phyloP scores from a whole-genome alignment of 2,888 invertebrate species.

The Andrena bucephala region DNA sequence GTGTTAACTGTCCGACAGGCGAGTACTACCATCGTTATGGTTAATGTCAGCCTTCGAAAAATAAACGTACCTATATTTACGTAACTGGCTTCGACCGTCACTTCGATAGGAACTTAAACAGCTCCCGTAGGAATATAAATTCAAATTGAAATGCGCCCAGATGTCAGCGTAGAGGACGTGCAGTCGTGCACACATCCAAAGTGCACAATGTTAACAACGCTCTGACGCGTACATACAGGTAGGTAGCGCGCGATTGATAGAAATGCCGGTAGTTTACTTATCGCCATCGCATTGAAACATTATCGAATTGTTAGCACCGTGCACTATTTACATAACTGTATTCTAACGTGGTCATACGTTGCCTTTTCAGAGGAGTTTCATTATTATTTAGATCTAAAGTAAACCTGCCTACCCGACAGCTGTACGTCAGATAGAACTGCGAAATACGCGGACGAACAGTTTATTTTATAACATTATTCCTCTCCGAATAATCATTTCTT shows the following conservation, averaged over 20 bases:
- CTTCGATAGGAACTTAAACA: conserved; percentile 25
- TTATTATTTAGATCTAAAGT: conserved; percentile 6
- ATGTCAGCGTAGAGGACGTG: conserved; percentile 28
- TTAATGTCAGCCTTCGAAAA: not conserved
- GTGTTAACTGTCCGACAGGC: not conserved
- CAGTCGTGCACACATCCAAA: conserved; percentile 11
- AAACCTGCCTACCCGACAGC: not conserved
- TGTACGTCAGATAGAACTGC: not conserved
- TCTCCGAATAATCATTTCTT: not conserved
- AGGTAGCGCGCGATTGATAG: conserved; percentile 10
- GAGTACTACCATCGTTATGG: not conserved
- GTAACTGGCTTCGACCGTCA: conserved; percentile 4
- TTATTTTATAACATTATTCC: not conserved
- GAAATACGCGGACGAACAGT: too few relatives aligned
- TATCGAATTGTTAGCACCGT: conserved; percentile 27
- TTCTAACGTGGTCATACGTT: conserved; percentile 14
- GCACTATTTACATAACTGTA: conserved; percentile 16
- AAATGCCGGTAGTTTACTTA: conserved; percentile 49
- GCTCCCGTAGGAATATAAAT: conserved; percentile 25
- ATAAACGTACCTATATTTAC: conserved; percentile 1
- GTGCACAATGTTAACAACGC: conserved; percentile 15
- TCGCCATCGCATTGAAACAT: conserved; percentile 31
- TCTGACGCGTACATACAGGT: not conserved
- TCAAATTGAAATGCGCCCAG: conserved; percentile 35
- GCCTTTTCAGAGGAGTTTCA: not conserved